Base-by-base conservation (phyloP, 2,113 vertebrate genomes). In the Proterorhinus semilunaris region DNA sequence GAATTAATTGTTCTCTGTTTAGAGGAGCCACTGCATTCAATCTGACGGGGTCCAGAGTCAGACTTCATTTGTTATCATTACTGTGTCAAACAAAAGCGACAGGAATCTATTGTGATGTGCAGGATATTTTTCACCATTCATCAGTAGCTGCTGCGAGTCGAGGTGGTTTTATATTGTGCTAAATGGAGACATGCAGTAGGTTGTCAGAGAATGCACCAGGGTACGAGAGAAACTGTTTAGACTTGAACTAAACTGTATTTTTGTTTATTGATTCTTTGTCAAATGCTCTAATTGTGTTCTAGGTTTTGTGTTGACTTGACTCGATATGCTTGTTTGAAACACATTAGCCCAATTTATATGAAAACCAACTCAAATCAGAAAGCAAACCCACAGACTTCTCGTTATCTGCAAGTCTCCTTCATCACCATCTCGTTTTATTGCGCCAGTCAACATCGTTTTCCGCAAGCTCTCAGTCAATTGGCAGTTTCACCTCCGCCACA, bases 61-160 rank as follows among this genome's bases (percentile, higher is more conserved):
- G 74, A 83, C 71, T 84, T 78, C 65, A 80, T 90, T 88, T 86
- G 66, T 87, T 88, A 83, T 80, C 83, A 87, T 88, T 85, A 87
- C 76, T 51, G 59, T 65, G 63, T 71, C 62, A 80, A 76, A 36
- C 27, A 74, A 58, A 81, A 68, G 58, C 42, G 16, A 49, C 17
- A 59, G 77, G 66, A 84, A 82, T 55, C 76, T 76, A 65, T 80
- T 85, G 75, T 74, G 78, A 76, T 81, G 68, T 66, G 47, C 57
- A 55, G 59, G 67, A 82, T 88, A 83, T 85, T 88, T 84, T 81
- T 53, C 66, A 57, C 78, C 75, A 86, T 90, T 86, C 46, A 80
- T 88, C 84, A 86, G 68, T 44, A 44, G 62, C 51, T 69, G 62
- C 70, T 65, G 78, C 27, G 27, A 66, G 68, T 75, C 74, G 72